phyloP scores from a whole-genome alignment of 2,113 vertebrate species.

The Entomyzon cyanotis region DNA sequence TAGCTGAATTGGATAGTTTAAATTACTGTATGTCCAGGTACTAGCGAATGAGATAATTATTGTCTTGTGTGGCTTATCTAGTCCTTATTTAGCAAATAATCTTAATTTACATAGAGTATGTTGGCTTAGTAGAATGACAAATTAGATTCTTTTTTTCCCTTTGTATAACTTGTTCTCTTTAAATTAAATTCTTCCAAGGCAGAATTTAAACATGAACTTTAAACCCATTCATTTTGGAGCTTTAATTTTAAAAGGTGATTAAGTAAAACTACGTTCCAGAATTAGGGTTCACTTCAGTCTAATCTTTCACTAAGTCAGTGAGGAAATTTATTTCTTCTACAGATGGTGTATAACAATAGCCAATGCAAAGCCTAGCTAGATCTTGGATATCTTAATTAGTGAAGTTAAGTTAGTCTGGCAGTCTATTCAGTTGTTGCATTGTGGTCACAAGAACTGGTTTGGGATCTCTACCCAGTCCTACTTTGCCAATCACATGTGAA shows the following conservation, averaged over 20 bases:
- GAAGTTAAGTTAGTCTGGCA: background rate
- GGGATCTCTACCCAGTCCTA: background rate
- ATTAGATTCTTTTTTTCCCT: background rate
- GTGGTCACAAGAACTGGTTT: fast-evolving
- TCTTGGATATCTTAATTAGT: background rate
- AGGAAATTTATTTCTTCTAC: background rate
- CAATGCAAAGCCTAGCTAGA: background rate
- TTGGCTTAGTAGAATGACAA: background rate
- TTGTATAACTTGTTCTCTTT: background rate
- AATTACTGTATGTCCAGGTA: slow-evolving; percentile 38
- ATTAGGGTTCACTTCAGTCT: background rate
- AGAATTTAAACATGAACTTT: background rate
- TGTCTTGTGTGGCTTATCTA: background rate
- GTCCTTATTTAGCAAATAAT: background rate
- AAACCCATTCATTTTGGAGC: background rate
- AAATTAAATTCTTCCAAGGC: background rate
- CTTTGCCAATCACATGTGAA: background rate
- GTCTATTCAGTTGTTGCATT: background rate
- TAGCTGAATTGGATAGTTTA: background rate
- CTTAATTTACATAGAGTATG: background rate
- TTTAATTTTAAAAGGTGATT: background rate
- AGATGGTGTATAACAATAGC: background rate
- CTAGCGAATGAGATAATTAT: slow-evolving; percentile 41
- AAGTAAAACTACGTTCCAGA: background rate
- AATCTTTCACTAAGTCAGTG: background rate